Conservation (phyloP, 2,888 invertebrate genomes). For the Odontothrips loti region DNA sequence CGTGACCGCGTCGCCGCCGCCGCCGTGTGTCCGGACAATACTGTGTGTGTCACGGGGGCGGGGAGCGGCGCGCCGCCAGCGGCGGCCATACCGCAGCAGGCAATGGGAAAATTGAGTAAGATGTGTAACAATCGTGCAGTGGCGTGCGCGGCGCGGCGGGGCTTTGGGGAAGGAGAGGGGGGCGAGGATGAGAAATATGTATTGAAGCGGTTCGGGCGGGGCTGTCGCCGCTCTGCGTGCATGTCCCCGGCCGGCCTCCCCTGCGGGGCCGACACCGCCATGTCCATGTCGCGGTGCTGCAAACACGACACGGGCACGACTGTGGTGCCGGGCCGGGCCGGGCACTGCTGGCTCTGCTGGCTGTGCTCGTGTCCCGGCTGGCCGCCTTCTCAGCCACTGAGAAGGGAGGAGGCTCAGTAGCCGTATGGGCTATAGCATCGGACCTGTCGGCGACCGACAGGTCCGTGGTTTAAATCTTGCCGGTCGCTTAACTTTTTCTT, state of each 20-base stretch:
- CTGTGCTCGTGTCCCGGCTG: no score
- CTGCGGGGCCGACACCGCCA: background rate
- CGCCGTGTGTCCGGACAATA: background rate
- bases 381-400: no score
- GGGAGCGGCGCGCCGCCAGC: background rate
- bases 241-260: background rate
- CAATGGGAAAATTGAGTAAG: conserved; percentile 20
- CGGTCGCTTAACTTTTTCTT: no score
- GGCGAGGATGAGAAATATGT: conserved; percentile 21
- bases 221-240: background rate
- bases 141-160: background rate
- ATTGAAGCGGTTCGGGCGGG: background rate
- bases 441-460: no score
- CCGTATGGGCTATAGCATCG: no score
- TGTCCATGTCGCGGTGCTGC: no score
- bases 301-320: no score
- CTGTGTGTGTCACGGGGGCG: background rate
- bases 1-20: background rate
- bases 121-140: background rate
- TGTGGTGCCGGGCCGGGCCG: no score
- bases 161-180: background rate
- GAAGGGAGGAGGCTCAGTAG: no score
- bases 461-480: no score
- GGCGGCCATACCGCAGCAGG: background rate
- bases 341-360: no score